Conservation (phyloP, 2,113 vertebrate species). For the Phasianus colchicus region DNA sequence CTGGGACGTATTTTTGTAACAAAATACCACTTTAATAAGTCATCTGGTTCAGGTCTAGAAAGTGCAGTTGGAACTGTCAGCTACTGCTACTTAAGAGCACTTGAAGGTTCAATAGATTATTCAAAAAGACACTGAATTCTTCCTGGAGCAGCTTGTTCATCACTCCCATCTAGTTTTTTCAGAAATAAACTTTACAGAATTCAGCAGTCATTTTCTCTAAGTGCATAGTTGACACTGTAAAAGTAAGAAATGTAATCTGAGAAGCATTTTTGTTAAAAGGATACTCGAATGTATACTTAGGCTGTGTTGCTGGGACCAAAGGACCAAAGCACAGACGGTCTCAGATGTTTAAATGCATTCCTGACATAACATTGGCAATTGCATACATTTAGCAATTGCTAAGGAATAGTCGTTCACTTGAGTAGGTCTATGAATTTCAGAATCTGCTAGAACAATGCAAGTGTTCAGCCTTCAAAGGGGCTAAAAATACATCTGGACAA, state of each 20-base stretch:
- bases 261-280: not conserved
- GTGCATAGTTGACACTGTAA: not conserved
- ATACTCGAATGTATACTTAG: constrained; percentile 23
- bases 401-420: not conserved
- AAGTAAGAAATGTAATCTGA: constrained; percentile 38
- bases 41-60: constrained; percentile 33
- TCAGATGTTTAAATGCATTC: constrained; percentile 36
- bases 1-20: not conserved
- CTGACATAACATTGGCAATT: constrained; percentile 4
- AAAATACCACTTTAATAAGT: constrained; percentile 10
- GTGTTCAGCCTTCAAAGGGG: not conserved
- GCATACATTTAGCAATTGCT: not conserved
- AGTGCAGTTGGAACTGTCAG: constrained; percentile 30
- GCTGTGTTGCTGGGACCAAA: not conserved
- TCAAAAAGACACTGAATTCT: not conserved
- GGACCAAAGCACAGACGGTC: not conserved
- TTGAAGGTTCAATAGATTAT: constrained; percentile 46
- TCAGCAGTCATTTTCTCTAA: not conserved
- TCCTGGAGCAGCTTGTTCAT: not conserved
- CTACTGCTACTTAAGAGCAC: constrained; percentile 24
- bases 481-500: not conserved
- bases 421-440: constrained; percentile 7
- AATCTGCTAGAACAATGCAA: not conserved
- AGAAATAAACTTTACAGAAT: not conserved
- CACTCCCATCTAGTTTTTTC: not conserved